These are phyloP conservation scores for Rhinoderma darwinii DNA, from an alignment of 2,113 vertebrate species.

Conservation along the genomic window DNA sequence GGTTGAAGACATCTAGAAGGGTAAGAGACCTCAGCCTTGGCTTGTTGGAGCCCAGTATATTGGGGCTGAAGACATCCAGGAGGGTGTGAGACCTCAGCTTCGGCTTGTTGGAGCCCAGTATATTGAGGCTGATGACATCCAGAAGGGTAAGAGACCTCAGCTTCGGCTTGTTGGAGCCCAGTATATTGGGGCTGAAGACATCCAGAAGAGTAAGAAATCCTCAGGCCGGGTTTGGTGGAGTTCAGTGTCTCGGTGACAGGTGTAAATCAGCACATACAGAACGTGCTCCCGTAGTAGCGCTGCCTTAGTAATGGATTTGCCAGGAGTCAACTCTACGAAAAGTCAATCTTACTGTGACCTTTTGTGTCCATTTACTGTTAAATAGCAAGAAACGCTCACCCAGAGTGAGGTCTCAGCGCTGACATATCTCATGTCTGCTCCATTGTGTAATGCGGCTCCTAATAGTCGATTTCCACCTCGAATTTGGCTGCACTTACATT, in stretches of 20 bases:
- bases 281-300: no score
- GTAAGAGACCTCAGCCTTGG: no score
- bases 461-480: constrained; percentile 54
- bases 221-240: neutral
- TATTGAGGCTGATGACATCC: neutral
- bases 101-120: neutral
- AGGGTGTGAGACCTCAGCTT: neutral
- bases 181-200: no score
- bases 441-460: constrained; percentile 43
- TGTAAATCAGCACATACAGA: neutral
- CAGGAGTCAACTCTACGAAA: neutral
- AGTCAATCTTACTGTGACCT: neutral
- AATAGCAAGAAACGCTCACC: constrained; percentile 8
- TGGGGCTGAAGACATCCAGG: neutral
- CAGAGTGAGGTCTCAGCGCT: neutral
- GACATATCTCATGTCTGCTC: neutral
- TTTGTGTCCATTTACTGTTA: constrained; percentile 16
- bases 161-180: neutral
- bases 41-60: no score
- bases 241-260: neutral
- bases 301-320: neutral
- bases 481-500: constrained; percentile 47
- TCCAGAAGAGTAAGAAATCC: neutral
- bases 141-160: neutral
- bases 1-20: neutral